Evolutionary conservation across 2,113 vertebrate genomes (phyloP), one percentile per base, ranked within the genome.

Genomic region (Orycteropus afer): DNA sequence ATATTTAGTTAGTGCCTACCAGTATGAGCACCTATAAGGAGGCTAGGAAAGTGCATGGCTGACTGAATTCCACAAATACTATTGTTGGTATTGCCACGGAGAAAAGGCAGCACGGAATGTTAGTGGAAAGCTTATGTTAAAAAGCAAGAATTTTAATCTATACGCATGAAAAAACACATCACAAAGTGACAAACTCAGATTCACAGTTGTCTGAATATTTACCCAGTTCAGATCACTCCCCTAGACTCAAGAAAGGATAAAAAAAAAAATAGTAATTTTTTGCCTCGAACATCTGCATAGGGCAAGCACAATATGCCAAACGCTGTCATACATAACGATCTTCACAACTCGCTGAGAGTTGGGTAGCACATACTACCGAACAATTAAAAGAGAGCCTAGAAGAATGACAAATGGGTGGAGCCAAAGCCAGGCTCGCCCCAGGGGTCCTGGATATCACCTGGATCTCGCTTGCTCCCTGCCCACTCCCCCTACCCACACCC

Each of bases 391-490:
- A 29, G 2, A 37, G 49, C 82, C 51, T 14, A 40, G 20, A 74
- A 42, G 29, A 42, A 45, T 1, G 86, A 67, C 63, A 32, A 42
- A 40, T 0, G 29, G 29, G 13, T 0, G 18, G 42, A 15, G 42
- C 51, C 32, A 1, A 7, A 42, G 34, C 42, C 59, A 18, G 71
- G 55, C 49, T 20, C 20, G 25, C 53, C 71, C 57, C 2, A 1
- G 45, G 23, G 32, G 42, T 27, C 34, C 51, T 1, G 15, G 78
- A 34, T 42, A 18, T 79, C 49, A 8, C 49, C 74, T 9, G 6
- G 59, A 34, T 65, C 29, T 63, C 25, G n/a, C 45, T 29, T 29
- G 61, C 61, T 20, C 59, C 79, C 82, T n/a, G 11, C n/a, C 8
- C 32, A 1, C 3, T 29, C 63, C 15, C 18, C 69, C n/a, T 13